Percentiles rank a stretch among this genome's conserved stretches.
These are phyloP conservation scores for Chydorus sphaericus DNA, from an alignment of 2,888 invertebrate species.

Conservation along the genomic window DNA sequence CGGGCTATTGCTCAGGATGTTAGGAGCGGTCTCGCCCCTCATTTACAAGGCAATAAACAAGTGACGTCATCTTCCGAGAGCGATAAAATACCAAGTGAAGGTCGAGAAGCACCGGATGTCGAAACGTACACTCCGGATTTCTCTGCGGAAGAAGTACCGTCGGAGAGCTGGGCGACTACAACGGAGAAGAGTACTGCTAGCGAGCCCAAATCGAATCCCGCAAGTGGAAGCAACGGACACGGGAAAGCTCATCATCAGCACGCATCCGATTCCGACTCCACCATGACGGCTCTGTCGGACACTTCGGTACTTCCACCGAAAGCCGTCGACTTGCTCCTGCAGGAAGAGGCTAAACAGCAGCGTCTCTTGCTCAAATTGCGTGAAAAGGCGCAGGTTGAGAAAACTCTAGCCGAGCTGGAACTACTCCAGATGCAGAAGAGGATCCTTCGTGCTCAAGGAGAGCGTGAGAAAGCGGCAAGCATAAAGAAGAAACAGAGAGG, in stretches of 20 bases:
- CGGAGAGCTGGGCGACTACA: neutral
- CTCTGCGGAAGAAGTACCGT: neutral
- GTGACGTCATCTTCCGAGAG: neutral
- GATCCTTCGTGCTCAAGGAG: slow-evolving; percentile 39
- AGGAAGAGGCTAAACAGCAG: slow-evolving; percentile 52
- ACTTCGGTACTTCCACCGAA: slow-evolving; percentile 3
- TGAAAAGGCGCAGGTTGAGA: slow-evolving; percentile 48
- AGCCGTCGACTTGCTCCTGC: slow-evolving; percentile 32
- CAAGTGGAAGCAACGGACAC: no score
- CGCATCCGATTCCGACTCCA: slow-evolving; percentile 1
- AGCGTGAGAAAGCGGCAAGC: slow-evolving; percentile 38
- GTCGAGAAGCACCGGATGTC: neutral
- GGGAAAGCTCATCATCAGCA: no score
- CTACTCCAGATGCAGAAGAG: slow-evolving; percentile 51
- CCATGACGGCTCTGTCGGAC: neutral
- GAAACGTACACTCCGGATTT: neutral
- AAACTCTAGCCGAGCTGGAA: slow-evolving; percentile 46
- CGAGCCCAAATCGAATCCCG: neutral
- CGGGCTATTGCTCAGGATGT: slow-evolving; percentile 3
- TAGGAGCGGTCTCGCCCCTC: neutral
- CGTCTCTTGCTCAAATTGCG: slow-evolving; percentile 46
- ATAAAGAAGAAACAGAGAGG: slow-evolving; percentile 53
- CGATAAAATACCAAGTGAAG: neutral
- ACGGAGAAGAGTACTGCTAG: neutral
- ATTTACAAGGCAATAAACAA: neutral